phyloP scores from a whole-genome alignment of 2,797 vertebrate genomes.

The Natrix natrix region DNA sequence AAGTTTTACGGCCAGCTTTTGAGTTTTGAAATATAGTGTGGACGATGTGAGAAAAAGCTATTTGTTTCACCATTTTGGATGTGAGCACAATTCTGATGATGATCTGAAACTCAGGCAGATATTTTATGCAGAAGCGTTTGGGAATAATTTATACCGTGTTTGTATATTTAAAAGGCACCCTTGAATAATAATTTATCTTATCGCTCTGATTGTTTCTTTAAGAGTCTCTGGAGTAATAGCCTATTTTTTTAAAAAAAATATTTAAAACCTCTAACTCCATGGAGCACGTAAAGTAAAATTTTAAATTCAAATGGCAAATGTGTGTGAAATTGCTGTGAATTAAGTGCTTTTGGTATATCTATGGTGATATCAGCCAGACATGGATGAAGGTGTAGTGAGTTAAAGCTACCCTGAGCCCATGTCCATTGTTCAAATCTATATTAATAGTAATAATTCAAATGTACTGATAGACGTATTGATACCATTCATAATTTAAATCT shows the following conservation, averaged over 20 bases:
- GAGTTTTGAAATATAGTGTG: neutral
- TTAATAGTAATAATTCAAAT: neutral
- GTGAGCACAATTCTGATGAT: neutral
- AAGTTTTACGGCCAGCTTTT: neutral
- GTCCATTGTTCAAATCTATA: neutral
- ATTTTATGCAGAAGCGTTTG: neutral
- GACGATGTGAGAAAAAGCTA: neutral
- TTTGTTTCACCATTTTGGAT: constrained; percentile 5
- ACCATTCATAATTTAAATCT: neutral
- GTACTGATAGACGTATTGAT: neutral
- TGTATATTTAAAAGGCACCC: neutral
- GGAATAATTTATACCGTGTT: neutral
- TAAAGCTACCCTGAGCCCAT: neutral
- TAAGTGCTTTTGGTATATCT: neutral
- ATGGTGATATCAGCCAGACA: neutral
- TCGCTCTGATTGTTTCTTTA: neutral
- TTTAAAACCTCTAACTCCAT: neutral
- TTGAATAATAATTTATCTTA: neutral
- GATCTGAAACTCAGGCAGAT: neutral
- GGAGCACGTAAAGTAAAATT: neutral
- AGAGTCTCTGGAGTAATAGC: neutral
- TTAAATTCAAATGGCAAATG: neutral
- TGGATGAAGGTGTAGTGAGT: neutral
- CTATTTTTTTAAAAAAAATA: neutral
- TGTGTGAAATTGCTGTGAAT: neutral